These are phyloP conservation scores for Nyleta sp. DNA, from an alignment of 2,888 invertebrate genomes.

Conservation along the genomic window DNA sequence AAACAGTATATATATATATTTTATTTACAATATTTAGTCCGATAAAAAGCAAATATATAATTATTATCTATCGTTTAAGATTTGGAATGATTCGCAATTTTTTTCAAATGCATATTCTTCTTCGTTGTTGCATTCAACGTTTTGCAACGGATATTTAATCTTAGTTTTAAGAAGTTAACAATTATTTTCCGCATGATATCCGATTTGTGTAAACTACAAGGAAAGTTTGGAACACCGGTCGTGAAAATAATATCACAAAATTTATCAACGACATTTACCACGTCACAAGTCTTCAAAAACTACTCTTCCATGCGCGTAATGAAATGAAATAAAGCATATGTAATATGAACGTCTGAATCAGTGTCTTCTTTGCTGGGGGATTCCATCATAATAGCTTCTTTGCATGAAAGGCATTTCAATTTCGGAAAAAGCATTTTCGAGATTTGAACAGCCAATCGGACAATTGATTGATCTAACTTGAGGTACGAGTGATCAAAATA, in stretches of 20 bases:
- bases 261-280: constrained; percentile 3
- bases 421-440: constrained; percentile 1
- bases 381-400: constrained; percentile 4
- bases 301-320: constrained; percentile 3
- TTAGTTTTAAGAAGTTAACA: constrained; percentile 21
- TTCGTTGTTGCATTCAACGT: not conserved
- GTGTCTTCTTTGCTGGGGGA: constrained; percentile 4
- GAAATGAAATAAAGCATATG: constrained; percentile 12
- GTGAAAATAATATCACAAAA: constrained; percentile 8
- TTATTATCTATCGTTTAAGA: no score
- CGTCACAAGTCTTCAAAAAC: constrained; percentile 10
- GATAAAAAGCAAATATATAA: no score
- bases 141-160: constrained; percentile 13
- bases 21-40: no score
- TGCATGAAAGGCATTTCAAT: constrained; percentile 14
- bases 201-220: constrained; percentile 4
- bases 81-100: constrained; percentile 24
- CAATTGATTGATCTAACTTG: constrained; percentile 18
- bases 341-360: constrained; percentile 1
- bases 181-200: constrained; percentile 16
- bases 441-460: constrained; percentile 7
- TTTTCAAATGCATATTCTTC: constrained; percentile 23
- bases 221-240: constrained; percentile 20
- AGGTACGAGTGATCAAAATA: constrained; percentile 21
- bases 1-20: no score